A percentile compares a stretch with the other conserved stretches of the same genome.
Evolutionary conservation across 2,113 vertebrate species (phyloP).

Genomic region (Epinephelus cyanopodus): DNA sequence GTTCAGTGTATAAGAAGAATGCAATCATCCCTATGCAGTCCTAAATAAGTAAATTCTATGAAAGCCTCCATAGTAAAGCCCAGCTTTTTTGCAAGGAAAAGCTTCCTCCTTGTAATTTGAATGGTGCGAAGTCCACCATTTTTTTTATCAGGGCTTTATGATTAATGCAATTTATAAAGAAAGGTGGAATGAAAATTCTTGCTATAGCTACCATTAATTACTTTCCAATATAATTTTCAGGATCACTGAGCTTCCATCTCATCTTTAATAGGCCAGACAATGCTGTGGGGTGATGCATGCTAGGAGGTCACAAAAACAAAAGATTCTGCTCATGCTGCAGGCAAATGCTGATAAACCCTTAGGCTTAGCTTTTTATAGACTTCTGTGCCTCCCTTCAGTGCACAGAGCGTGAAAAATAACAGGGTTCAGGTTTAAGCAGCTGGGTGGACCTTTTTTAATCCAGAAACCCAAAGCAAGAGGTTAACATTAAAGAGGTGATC

Average conservation of each 20-base stretch:
- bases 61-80: neutral
- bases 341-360: slow-evolving; percentile 47
- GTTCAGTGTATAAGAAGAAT: slow-evolving; percentile 1
- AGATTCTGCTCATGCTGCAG: slow-evolving; percentile 54
- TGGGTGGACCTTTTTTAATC: slow-evolving; percentile 14
- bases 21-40: neutral
- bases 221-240: slow-evolving; percentile 56
- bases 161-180: slow-evolving; percentile 19
- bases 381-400: slow-evolving; percentile 23
- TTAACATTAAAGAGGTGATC: slow-evolving; percentile 8
- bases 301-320: slow-evolving; percentile 68
- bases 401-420: slow-evolving; percentile 15
- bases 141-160: neutral
- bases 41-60: neutral
- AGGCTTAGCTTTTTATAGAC: slow-evolving; percentile 54
- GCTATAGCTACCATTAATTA: slow-evolving; percentile 42
- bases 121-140: neutral
- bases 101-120: neutral
- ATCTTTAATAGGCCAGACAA: slow-evolving; percentile 64
- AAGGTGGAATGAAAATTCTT: neutral
- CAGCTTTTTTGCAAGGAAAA: neutral
- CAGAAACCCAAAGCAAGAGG: neutral
- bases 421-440: slow-evolving; percentile 14
- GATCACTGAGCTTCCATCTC: slow-evolving; percentile 52
- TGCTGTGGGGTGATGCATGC: slow-evolving; percentile 67